These are phyloP conservation scores for Coremacera marginata DNA, from an alignment of 2,888 invertebrate genomes.

Conservation along the genomic window DNA sequence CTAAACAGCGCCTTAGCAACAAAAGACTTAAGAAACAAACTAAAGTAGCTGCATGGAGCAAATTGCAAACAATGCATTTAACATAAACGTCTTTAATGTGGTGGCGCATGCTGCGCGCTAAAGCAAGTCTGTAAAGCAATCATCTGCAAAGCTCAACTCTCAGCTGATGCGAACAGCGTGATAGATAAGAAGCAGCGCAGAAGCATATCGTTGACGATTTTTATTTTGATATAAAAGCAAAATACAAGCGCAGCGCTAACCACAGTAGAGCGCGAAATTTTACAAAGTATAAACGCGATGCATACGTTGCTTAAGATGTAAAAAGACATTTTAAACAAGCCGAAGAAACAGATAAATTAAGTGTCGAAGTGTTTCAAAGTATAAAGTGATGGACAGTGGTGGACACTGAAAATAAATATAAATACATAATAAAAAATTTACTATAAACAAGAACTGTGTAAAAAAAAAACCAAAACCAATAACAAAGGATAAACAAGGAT, in stretches of 20 bases:
- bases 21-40: neutral
- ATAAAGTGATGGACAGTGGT: too few relatives aligned
- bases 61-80: neutral
- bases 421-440: neutral
- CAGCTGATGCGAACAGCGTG: neutral
- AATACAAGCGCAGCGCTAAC: slow-evolving; percentile 59
- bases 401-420: neutral
- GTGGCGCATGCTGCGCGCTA: neutral
- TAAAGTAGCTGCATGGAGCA: neutral
- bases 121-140: neutral
- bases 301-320: slow-evolving; percentile 33
- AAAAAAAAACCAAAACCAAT: too few relatives aligned
- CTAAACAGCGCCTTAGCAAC: neutral
- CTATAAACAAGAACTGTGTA: neutral
- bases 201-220: slow-evolving; percentile 14
- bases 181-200: neutral
- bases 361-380: neutral
- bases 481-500: too few relatives aligned
- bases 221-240: slow-evolving; percentile 63
- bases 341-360: neutral
- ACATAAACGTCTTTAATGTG: neutral
- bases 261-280: slow-evolving; percentile 64
- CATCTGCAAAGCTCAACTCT: neutral
- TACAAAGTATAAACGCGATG: slow-evolving; percentile 21
- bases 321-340: neutral